phyloP scores from a whole-genome alignment of 2,888 invertebrate species.

The Leucania comma region DNA sequence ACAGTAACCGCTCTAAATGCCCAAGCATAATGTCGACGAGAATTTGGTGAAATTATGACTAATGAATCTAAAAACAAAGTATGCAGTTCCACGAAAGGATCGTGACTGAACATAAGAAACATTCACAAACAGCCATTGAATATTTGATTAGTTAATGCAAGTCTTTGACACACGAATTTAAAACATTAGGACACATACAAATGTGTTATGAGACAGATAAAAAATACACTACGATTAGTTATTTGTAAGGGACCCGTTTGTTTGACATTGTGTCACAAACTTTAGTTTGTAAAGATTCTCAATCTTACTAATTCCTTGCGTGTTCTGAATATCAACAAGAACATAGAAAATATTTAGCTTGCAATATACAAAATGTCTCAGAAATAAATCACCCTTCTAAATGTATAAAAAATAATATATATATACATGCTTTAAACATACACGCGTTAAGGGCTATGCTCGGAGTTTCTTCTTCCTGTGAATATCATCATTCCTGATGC shows the following conservation, averaged over 20 bases:
- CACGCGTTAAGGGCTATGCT: too few species aligned
- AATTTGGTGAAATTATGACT: constrained; percentile 30
- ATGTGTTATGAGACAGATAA: constrained; percentile 54
- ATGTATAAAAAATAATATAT: too few species aligned
- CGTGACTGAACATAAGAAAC: constrained; percentile 53
- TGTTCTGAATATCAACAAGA: constrained; percentile 37
- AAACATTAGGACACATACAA: constrained; percentile 51
- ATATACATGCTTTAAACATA: too few species aligned
- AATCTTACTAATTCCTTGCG: constrained; percentile 48
- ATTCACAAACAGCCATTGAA: constrained; percentile 34
- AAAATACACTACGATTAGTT: constrained; percentile 74
- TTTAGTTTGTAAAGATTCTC: constrained; percentile 49
- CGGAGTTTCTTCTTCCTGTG: too few species aligned
- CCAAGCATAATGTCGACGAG: constrained; percentile 13
- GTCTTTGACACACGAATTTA: constrained; percentile 46
- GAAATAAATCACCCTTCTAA: too few species aligned
- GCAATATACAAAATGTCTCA: not conserved
- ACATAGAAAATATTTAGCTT: constrained; percentile 35
- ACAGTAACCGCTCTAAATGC: not conserved
- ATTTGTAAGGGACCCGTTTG: constrained; percentile 64
- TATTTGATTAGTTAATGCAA: constrained; percentile 53
- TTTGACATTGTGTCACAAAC: constrained; percentile 71
- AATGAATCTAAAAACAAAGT: constrained; percentile 15
- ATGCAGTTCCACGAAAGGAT: constrained; percentile 25
- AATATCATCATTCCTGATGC: too few species aligned